Conservation (phyloP, 2,797 vertebrate species). For the Gallinago nigripennis region DNA sequence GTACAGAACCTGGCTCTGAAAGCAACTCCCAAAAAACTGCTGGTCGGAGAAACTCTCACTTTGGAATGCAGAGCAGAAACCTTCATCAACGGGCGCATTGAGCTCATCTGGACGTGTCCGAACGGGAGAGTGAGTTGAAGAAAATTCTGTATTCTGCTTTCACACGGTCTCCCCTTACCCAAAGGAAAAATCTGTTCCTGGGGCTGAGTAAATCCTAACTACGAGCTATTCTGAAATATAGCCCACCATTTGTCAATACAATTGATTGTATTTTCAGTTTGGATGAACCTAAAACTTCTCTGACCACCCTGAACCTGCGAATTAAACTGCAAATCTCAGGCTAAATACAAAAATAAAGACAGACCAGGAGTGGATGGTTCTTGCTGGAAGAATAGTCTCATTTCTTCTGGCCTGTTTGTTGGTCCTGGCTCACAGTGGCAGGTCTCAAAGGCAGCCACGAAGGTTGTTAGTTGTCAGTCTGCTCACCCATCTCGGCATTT, state of each 20-base stretch:
- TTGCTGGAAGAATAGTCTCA: neutral
- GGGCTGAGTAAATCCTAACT: neutral
- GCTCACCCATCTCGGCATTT: neutral
- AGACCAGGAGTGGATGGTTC: neutral
- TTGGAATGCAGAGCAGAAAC: slow-evolving; percentile 84
- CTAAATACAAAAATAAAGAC: neutral
- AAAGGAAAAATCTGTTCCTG: neutral
- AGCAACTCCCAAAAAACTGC: slow-evolving; percentile 65
- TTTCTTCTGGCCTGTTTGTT: neutral
- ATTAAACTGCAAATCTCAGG: neutral
- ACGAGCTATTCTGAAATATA: neutral
- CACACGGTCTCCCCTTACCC: neutral
- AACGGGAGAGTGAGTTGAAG: slow-evolving; percentile 74
- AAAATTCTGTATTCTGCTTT: neutral
- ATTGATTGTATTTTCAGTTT: neutral
- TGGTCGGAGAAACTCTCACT: slow-evolving; percentile 81
- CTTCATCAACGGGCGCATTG: slow-evolving; percentile 76
- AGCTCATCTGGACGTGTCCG: slow-evolving; percentile 81
- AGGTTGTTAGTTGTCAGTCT: neutral
- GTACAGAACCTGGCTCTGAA: slow-evolving; percentile 55
- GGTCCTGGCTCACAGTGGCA: neutral
- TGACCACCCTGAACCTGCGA: neutral
- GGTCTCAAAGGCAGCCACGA: neutral
- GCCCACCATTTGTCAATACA: neutral
- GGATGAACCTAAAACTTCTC: neutral